Evolutionary conservation across 92 coral and sea anemone species (phyloP), one percentile per base, ranked within the genome.

Genomic region (Heliopora coerulea): DNA sequence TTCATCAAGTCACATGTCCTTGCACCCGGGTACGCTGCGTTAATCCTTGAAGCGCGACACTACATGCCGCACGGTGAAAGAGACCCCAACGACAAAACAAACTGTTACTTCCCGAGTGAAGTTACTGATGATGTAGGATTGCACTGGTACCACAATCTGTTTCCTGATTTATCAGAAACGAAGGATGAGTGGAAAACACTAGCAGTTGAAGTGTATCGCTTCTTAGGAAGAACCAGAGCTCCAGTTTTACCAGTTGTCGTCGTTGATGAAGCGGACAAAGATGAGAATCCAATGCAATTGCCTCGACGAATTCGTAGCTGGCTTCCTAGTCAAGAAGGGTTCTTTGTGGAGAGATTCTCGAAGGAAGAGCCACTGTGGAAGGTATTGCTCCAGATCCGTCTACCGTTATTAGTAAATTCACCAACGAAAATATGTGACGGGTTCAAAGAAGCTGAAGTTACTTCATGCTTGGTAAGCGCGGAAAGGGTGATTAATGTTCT

Each of bases 131-230:
- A 34, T 4, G 24, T 19, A 9, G 74, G 74, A 31, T 32, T 78
- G 49, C 21, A 19, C 20, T 78, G 82, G 82, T 78, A 78, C 56
- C 25, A 40, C 25, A 78, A 50, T 10, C 74, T 78, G 59, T 78
- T 78, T 50, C 82, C 82, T 3, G 52, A 24, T 13, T 8, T 63
- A 0, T 41, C 18, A 64, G 40, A 26, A 25, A 79, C 69, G 27
- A 28, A 62, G 3, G 21, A 57, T 13, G 33, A 9, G 12, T 78
- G 82, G 82, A 46, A 37, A 20, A 33, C 31, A 30, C 28, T 78
- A 7, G 69, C 61, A 0, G 4, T 52, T 3, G 62, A 52, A 21
- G 63, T 78, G 15, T 78, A 78, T 41, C 19, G 49, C 3, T 52
- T 78, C 28, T 28, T 64, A 14, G 62, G 49, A 24, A 50, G 24